A percentile compares a stretch with the other conserved stretches of the same genome.
phyloP scores from a whole-genome alignment of 2,797 vertebrate species.

The Gallinago nigripennis region DNA sequence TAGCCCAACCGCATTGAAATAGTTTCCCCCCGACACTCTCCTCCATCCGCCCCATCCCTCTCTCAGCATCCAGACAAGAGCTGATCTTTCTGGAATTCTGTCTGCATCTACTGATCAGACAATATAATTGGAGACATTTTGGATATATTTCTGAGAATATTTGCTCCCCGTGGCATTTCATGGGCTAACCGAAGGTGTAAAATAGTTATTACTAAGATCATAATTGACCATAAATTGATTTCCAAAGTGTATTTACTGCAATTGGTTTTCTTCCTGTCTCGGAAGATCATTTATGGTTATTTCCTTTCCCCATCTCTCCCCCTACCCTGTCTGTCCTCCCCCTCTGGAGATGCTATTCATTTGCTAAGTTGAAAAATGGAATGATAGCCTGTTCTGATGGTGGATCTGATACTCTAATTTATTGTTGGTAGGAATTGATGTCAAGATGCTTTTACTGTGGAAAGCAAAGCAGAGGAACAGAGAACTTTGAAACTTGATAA shows the following conservation, averaged over 20 bases:
- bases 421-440: not conserved
- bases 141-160: constrained; percentile 25
- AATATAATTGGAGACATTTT: not conserved
- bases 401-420: not conserved
- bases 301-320: not conserved
- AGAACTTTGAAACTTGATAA: not conserved
- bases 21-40: not conserved
- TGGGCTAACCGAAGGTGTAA: not conserved
- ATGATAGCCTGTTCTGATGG: not conserved
- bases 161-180: not conserved
- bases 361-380: not conserved
- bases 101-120: not conserved
- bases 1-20: not conserved
- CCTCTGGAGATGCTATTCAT: not conserved
- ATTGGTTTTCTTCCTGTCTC: not conserved
- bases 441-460: not conserved
- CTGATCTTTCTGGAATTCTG: not conserved
- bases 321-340: not conserved
- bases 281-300: not conserved
- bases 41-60: fast-evolving
- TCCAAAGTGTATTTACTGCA: constrained; percentile 48
- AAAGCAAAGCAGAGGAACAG: not conserved
- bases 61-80: not conserved
- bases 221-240: constrained; percentile 50
- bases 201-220: not conserved